These are phyloP conservation scores for Oncorhynchus gorbuscha DNA, from an alignment of 2,113 vertebrate species.

Conservation along the genomic window DNA sequence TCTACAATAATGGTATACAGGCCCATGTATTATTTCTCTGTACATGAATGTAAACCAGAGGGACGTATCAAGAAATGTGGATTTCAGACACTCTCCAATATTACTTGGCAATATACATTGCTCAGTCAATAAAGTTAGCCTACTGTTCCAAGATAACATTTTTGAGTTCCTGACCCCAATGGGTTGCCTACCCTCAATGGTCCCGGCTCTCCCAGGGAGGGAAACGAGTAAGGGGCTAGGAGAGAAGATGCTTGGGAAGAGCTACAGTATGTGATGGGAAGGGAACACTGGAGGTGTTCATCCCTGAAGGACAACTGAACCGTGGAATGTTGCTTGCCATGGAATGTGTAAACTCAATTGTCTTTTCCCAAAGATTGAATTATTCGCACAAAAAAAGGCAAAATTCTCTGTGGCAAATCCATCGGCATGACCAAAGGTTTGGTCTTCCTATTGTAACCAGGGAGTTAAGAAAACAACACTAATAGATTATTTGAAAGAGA, in stretches of 20 bases:
- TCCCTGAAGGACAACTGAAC: neutral
- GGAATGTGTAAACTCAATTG: too few species aligned
- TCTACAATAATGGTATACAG: neutral
- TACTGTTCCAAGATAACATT: neutral
- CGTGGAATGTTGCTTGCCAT: neutral
- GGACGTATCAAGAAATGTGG: neutral
- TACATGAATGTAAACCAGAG: neutral
- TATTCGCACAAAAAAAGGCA: conserved; percentile 34
- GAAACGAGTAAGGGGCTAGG: too few species aligned
- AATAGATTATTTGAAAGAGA: too few species aligned
- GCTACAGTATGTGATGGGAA: too few species aligned
- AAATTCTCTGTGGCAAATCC: conserved; percentile 32
- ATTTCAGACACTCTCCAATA: neutral
- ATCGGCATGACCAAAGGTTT: conserved; percentile 10
- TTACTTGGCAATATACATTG: neutral
- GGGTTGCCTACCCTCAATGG: neutral
- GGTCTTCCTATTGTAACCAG: neutral
- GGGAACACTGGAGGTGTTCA: too few species aligned
- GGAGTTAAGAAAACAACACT: too few species aligned
- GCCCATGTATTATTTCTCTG: neutral
- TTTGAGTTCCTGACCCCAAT: too few species aligned
- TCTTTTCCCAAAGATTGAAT: neutral
- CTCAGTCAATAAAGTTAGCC: neutral
- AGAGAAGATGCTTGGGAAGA: neutral
- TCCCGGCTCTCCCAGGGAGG: neutral